phyloP scores from a whole-genome alignment of 2,113 vertebrate species.

The Nycticryphes semicollaris region DNA sequence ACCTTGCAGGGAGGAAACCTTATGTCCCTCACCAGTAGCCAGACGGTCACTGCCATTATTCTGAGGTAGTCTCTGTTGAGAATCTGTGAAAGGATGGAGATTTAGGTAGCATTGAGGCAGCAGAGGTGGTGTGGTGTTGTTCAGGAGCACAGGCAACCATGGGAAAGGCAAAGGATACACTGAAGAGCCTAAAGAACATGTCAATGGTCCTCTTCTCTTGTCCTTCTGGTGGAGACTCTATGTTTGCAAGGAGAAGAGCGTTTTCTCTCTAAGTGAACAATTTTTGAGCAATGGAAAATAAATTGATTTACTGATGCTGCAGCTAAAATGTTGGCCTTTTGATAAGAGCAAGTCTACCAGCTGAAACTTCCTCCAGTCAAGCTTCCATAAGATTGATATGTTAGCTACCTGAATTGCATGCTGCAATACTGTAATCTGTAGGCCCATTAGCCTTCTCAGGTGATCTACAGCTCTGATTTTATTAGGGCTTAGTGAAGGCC shows the following conservation, averaged over 20 bases:
- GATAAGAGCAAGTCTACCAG: background rate
- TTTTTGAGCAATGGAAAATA: background rate
- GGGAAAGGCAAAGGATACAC: background rate
- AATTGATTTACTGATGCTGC: background rate
- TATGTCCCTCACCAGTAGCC: background rate
- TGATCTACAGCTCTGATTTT: background rate
- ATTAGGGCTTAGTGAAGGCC: background rate
- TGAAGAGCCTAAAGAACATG: fast-evolving
- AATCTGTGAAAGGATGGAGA: background rate
- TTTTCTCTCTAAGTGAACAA: background rate
- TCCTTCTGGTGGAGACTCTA: background rate
- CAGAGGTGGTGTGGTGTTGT: fast-evolving
- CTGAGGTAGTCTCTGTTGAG: background rate
- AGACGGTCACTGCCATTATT: background rate
- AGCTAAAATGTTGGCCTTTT: background rate
- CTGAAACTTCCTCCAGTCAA: background rate
- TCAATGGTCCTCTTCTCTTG: no score
- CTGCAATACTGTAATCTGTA: background rate
- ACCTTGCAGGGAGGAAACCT: background rate
- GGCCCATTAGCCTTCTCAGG: background rate
- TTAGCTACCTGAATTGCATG: background rate
- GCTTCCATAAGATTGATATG: background rate
- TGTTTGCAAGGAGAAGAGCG: background rate
- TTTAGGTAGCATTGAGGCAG: background rate
- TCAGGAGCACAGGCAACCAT: background rate